Evolutionary conservation across 1,140 invertebrate species (phyloP), one percentile per base, ranked within the genome.

Genomic region (Daktulosphaira vitifoliae): DNA sequence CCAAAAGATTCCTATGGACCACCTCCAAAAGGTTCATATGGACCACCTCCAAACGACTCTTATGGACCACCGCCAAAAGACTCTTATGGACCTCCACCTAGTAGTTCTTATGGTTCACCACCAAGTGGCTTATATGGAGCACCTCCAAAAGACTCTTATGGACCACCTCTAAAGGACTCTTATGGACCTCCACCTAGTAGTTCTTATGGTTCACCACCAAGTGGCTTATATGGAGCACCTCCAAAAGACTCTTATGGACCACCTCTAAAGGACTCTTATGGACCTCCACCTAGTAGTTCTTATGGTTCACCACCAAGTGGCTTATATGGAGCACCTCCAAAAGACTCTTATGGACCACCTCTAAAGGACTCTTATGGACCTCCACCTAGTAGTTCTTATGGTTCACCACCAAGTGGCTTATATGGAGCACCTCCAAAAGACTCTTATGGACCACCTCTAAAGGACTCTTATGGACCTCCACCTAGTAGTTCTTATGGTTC

Each of bases 341-440:
- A 42, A 15, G 13, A 42, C 3, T 7, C 38, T 3, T n/a, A 42
- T 42, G 38, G 38, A 15, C 38, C 5, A 42, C 38, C 38, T 15
- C 73, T 75, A 8, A 75, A 80, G 68, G 67, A 71, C 3, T 67
- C 70, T 15, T 80, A 78, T 29, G 72, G 78, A 26, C 74, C 76
- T 39, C 16, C 68, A 65, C 79, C 80, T 42, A 79, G 16, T 20
- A 13, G 11, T 3, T 37, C 29, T 2, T 38, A 53, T 22, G 50
- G 50, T 9, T 26, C 49, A 73, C 62, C 66, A 4, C 26, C 25
- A 0, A 51, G 13, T 13, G 23, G 68, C 18, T 25, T 54, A 3
- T 75, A 77, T 68, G 73, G 77, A 68, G 74, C 77, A 49, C 71
- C 76, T n/a, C 52, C 33, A 23, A 54, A 3, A 1, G 18, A 1